Percentiles rank a stretch among this genome's conserved stretches.
Conservation (phyloP, 2,888 invertebrate genomes). For the Cyclophora albipunctata region DNA sequence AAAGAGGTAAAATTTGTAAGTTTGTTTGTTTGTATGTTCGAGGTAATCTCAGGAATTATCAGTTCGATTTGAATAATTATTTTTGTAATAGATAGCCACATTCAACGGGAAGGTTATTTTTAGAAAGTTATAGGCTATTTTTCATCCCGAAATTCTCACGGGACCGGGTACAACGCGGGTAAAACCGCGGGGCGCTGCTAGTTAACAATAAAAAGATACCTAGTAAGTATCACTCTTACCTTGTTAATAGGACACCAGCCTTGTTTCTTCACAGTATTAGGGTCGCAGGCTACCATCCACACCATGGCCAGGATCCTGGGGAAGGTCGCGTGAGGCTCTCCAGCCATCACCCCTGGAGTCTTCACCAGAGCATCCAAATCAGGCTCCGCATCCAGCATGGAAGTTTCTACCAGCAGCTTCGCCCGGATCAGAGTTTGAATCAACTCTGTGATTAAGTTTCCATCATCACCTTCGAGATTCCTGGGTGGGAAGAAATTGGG, state of each 20-base stretch:
- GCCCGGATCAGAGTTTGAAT: conserved; percentile 39
- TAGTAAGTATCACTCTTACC: conserved; percentile 21
- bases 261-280: conserved; percentile 35
- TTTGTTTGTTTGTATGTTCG: too few relatives aligned
- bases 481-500: conserved; percentile 21
- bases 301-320: conserved; percentile 49
- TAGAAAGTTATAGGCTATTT: too few relatives aligned
- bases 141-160: too few relatives aligned
- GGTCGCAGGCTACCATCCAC: conserved; percentile 54
- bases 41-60: too few relatives aligned
- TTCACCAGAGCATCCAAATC: conserved; percentile 50
- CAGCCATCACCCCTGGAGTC: conserved; percentile 52
- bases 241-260: conserved; percentile 56
- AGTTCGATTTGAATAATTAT: too few relatives aligned
- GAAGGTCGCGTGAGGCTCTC: conserved; percentile 55
- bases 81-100: too few relatives aligned
- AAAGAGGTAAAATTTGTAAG: too few relatives aligned
- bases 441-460: conserved; percentile 37
- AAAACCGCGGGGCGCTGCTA: too few relatives aligned
- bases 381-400: conserved; percentile 49
- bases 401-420: conserved; percentile 50
- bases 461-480: conserved; percentile 58
- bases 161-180: too few relatives aligned
- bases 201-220: too few relatives aligned
- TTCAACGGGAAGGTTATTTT: too few relatives aligned